Conservation (phyloP, 2,797 vertebrate species). For the Diceros bicornis region DNA sequence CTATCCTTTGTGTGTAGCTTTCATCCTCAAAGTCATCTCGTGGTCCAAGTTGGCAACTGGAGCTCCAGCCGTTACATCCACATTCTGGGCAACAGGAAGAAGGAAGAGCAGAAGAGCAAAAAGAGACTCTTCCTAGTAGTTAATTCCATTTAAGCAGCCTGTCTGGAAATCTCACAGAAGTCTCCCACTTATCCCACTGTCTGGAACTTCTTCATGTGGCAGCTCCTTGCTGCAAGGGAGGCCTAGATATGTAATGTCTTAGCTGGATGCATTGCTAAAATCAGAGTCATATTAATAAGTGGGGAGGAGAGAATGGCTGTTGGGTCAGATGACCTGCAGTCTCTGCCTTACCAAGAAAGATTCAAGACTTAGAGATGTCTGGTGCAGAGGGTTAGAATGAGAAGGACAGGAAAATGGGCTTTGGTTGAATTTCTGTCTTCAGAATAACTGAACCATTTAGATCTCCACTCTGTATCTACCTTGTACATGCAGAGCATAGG, state of each 20-base stretch:
- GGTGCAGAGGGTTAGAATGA: neutral
- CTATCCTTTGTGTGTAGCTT: neutral
- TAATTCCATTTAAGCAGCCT: neutral
- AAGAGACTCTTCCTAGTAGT: neutral
- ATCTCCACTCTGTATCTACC: neutral
- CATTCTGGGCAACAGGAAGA: neutral
- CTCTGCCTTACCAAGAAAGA: neutral
- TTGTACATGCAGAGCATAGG: neutral
- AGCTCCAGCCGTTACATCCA: neutral
- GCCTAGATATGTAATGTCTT: constrained; percentile 7
- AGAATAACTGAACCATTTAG: neutral
- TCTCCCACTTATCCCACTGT: neutral
- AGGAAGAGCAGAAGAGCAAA: neutral
- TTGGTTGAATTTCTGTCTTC: constrained; percentile 3
- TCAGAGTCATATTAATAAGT: neutral
- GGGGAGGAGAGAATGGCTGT: neutral
- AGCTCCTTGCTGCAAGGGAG: neutral
- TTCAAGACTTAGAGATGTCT: neutral
- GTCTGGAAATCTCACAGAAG: neutral
- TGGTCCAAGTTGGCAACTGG: neutral
- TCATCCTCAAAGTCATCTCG: neutral
- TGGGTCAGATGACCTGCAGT: neutral
- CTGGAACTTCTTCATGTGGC: neutral
- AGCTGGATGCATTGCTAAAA: constrained; percentile 20
- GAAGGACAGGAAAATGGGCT: neutral